Percentiles rank a stretch among this genome's conserved stretches.
phyloP scores from a whole-genome alignment of 2,797 vertebrate species.

The Peromyscus nudipes region DNA sequence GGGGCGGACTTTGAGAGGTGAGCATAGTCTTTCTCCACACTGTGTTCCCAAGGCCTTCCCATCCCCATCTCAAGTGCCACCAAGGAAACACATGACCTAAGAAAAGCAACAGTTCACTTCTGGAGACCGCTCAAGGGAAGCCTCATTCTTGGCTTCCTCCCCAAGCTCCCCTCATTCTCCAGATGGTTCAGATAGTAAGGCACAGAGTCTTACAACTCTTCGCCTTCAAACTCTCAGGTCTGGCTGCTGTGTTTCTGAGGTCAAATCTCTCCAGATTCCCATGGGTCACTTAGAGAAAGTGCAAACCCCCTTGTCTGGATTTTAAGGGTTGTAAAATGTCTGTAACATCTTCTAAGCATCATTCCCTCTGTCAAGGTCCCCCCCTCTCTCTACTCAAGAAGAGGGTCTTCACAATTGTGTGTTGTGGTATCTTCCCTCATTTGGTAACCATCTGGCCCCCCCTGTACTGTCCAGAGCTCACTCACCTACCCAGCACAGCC shows the following conservation, averaged over 20 bases:
- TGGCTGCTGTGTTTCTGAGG: neutral
- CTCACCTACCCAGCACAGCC: rapidly evolving
- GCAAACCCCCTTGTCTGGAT: neutral
- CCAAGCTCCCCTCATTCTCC: neutral
- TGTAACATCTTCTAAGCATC: neutral
- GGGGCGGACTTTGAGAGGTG: neutral
- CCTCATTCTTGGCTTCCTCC: neutral
- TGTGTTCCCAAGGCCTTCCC: neutral
- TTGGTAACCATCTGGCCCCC: rapidly evolving
- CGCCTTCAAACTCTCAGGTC: neutral
- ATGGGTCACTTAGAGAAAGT: neutral
- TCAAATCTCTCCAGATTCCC: neutral
- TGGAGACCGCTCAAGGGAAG: neutral
- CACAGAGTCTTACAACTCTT: neutral
- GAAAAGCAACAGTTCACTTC: neutral
- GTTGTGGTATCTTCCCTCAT: rapidly evolving
- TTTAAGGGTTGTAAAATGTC: neutral
- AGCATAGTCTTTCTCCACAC: neutral
- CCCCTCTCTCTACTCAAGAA: neutral
- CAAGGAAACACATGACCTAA: neutral
- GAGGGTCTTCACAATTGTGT: rapidly evolving
- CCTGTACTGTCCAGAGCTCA: rapidly evolving
- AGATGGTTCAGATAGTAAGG: neutral
- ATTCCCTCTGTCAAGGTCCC: too few species aligned
- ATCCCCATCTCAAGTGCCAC: neutral